Evolutionary conservation across 2,797 vertebrate species (phyloP), one percentile per base, ranked within the genome.

Genomic region (Catharus ustulatus): DNA sequence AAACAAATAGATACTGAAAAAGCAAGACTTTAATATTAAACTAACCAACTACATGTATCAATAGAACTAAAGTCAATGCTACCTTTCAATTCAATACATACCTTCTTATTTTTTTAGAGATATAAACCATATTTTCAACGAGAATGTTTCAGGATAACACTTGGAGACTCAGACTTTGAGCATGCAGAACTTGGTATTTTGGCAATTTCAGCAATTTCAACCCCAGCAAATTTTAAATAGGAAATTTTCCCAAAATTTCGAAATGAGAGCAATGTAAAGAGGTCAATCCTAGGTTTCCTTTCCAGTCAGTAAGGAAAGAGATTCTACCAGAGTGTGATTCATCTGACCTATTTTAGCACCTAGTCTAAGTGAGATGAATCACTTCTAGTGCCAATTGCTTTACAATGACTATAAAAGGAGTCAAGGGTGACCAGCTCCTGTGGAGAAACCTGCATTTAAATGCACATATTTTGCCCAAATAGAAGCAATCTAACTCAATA

Each of bases 301-400:
- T 58, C 15, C 3, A 85, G 29, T 48, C n/a, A 71, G 21, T 52
- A 38, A 66, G 42, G 51, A 73, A 40, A 48, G 42, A 84, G n/a
- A 42, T 61, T 79, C n/a, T 83, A 21, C 14, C 38, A n/a, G 43
- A 11, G 7, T 75, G 84, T 78, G 78, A 84, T 90, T 81, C 64
- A 57, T 77, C 38, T 83, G 79, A 86, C 54, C 34, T 95, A 23
- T 90, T 93, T 95, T 61, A 88, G 30, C 61, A 67, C n/a, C n/a
- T 79, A 38, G n/a, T 93, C 45, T 67, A 42, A 80, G 24, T 6
- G 29, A 92, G 43, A 85, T 52, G 10, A 71, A 93, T 88, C 45
- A 69, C 42, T 83, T 63, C 42, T 34, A 54, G 18, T 49, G 19
- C 34, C 51, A 57, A 63, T 77, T 67, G 34, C 79, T 89, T 45